Percentiles rank a stretch among this genome's conserved stretches.
phyloP scores from a whole-genome alignment of 1,140 invertebrate species.

The Planococcus citri region DNA sequence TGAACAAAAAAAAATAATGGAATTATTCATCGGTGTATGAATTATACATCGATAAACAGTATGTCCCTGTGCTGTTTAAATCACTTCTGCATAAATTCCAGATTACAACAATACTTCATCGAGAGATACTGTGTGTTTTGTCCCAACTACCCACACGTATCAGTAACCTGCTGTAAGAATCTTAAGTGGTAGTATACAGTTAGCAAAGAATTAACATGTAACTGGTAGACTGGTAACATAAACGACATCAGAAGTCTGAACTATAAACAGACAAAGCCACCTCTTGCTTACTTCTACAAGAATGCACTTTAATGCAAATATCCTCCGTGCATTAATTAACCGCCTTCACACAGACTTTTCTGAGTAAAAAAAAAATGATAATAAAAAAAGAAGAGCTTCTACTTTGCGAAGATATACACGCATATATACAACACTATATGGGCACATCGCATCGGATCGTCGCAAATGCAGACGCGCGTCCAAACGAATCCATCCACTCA shows the following conservation, averaged over 20 bases:
- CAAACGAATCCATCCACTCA: background rate
- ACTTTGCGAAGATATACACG: background rate
- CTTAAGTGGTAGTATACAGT: conserved; percentile 17
- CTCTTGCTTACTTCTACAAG: conserved; percentile 17
- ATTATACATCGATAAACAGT: conserved; percentile 14
- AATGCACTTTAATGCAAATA: conserved; percentile 19
- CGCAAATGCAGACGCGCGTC: background rate
- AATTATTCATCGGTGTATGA: conserved; percentile 11
- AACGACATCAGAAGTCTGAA: conserved; percentile 20
- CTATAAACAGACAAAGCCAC: conserved; percentile 18
- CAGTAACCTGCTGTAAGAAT: conserved; percentile 13
- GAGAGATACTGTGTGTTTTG: conserved; percentile 5
- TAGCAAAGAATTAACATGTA: conserved; percentile 18
- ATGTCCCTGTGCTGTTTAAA: background rate
- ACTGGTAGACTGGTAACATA: conserved; percentile 12
- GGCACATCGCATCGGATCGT: background rate
- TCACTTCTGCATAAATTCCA: conserved; percentile 12
- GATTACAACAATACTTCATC: conserved; percentile 18
- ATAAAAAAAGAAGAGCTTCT: too few relatives aligned
- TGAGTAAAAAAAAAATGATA: background rate
- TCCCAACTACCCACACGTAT: conserved; percentile 15
- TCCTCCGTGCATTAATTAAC: conserved; percentile 16
- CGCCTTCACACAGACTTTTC: conserved; percentile 1
- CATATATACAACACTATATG: background rate
- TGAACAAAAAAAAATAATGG: background rate